Percentiles rank a stretch among this genome's conserved stretches.
phyloP scores from a whole-genome alignment of 2,797 vertebrate genomes.

The Craterocephalus amniculus region DNA sequence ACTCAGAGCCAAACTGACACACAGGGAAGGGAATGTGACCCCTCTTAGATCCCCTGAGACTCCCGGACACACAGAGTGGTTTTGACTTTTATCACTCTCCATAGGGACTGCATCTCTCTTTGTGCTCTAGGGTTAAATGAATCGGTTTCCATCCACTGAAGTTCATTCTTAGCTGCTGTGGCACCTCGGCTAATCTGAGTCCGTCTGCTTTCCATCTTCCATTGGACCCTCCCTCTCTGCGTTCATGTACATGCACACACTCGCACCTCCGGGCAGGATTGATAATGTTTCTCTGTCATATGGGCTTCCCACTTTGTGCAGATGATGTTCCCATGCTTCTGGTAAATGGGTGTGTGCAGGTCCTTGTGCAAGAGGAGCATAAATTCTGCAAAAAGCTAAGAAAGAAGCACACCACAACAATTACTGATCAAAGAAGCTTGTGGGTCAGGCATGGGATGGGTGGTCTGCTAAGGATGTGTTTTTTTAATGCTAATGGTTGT shows the following conservation, averaged over 20 bases:
- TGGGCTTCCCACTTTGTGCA: slow-evolving; percentile 32
- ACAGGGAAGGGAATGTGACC: slow-evolving; percentile 36
- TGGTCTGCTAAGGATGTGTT: slow-evolving; percentile 36
- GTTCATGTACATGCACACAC: slow-evolving; percentile 3
- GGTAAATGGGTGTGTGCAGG: slow-evolving; percentile 42
- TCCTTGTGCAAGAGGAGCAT: slow-evolving; percentile 11
- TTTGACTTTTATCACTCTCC: slow-evolving; percentile 34
- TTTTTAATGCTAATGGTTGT: slow-evolving; percentile 44
- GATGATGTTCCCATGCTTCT: slow-evolving; percentile 54
- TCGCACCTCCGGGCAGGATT: slow-evolving; percentile 39
- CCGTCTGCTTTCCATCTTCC: slow-evolving; percentile 34
- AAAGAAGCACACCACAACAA: slow-evolving; percentile 17
- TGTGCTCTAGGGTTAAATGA: slow-evolving; percentile 36
- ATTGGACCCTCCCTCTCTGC: slow-evolving; percentile 2
- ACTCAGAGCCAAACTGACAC: slow-evolving; percentile 51
- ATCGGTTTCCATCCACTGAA: slow-evolving; percentile 40
- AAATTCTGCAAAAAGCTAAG: slow-evolving; percentile 21
- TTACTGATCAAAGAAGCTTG: slow-evolving; percentile 39
- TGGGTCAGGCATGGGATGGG: slow-evolving; percentile 40
- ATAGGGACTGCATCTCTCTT: slow-evolving; percentile 15
- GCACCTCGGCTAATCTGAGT: slow-evolving; percentile 52
- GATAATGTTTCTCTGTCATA: slow-evolving; percentile 52
- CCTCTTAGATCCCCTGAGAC: not conserved
- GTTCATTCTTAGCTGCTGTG: slow-evolving; percentile 47
- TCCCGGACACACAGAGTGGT: slow-evolving; percentile 10